These are phyloP conservation scores for Flexamia atlantica DNA, from an alignment of 2,888 invertebrate species.

Conservation along the genomic window DNA sequence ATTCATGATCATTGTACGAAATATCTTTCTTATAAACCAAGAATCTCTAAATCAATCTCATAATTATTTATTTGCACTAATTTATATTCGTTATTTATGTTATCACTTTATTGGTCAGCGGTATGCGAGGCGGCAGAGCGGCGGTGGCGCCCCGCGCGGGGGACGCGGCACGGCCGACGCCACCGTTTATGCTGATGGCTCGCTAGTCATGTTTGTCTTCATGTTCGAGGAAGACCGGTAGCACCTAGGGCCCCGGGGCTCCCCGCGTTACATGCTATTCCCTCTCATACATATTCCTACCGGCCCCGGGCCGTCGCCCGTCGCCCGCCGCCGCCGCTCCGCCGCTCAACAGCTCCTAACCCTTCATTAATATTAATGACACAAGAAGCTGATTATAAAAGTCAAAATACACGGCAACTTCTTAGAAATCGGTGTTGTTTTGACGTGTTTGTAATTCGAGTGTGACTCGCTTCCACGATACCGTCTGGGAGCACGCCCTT, in stretches of 20 bases:
- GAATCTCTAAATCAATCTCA: no score
- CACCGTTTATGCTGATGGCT: slow-evolving; percentile 31
- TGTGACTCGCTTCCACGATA: no score
- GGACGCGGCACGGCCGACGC: background rate
- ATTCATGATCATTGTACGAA: no score
- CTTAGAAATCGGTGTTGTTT: slow-evolving; percentile 40
- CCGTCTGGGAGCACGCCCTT: no score
- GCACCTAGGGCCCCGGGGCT: slow-evolving; percentile 29
- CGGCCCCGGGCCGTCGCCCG: background rate
- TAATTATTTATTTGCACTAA: no score
- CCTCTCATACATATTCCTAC: slow-evolving; percentile 53
- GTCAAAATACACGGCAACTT: slow-evolving; percentile 60
- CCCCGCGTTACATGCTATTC: slow-evolving; percentile 45
- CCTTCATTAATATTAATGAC: slow-evolving; percentile 59
- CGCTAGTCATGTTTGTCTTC: slow-evolving; percentile 52
- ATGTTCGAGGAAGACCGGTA: slow-evolving; percentile 54
- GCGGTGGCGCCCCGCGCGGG: background rate
- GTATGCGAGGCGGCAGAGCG: background rate
- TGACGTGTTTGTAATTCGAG: slow-evolving; percentile 7
- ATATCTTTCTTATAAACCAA: no score
- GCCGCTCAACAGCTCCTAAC: slow-evolving; percentile 39
- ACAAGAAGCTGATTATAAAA: slow-evolving; percentile 52
- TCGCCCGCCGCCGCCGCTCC: no score
- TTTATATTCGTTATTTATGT: no score
- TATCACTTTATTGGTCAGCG: no score